Percentiles rank a stretch among this genome's conserved stretches.
These are phyloP conservation scores for Nibea coibor DNA, from an alignment of 2,113 vertebrate species.

Conservation along the genomic window DNA sequence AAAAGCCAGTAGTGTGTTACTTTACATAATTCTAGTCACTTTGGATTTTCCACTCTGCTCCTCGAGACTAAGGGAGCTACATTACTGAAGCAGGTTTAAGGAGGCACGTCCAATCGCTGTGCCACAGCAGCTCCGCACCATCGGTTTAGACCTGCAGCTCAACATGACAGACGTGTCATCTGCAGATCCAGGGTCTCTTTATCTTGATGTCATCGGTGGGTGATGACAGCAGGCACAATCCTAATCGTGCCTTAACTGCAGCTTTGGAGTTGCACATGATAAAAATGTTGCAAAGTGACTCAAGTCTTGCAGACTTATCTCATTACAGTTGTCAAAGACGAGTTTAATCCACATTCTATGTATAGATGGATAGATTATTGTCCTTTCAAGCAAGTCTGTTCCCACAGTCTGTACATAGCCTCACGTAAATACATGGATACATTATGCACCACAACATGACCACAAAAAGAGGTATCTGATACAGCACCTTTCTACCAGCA, in stretches of 20 bases:
- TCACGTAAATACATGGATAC: no score
- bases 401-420: no score
- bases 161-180: neutral
- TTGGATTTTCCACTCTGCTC: slow-evolving; percentile 69
- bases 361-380: no score
- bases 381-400: no score
- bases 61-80: slow-evolving; percentile 35
- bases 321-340: neutral
- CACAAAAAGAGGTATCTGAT: no score
- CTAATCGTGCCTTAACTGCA: neutral
- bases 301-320: neutral
- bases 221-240: neutral
- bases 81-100: slow-evolving; percentile 42
- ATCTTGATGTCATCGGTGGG: neutral
- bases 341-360: neutral
- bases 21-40: slow-evolving; percentile 81
- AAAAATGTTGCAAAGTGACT: neutral
- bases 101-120: slow-evolving; percentile 31
- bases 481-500: no score
- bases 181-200: neutral
- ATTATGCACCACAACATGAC: no score
- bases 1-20: slow-evolving; percentile 71
- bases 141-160: neutral
- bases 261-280: neutral
- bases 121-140: neutral